Conservation (phyloP, 1,140 invertebrate species). For the Cepaea nemoralis region DNA sequence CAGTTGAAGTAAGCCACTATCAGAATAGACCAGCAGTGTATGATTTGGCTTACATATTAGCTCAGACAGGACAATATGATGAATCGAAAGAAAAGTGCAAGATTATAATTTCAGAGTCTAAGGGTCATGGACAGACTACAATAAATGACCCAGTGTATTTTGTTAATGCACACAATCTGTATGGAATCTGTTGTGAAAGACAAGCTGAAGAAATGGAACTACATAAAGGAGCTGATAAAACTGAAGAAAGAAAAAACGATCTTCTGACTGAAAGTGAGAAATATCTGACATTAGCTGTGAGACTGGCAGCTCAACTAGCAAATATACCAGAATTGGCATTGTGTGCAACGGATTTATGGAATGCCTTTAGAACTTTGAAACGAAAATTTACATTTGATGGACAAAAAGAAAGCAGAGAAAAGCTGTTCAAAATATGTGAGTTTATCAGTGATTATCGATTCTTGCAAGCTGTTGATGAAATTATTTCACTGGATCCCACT, state of each 20-base stretch:
- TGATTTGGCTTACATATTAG: neutral
- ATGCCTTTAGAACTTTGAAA: neutral
- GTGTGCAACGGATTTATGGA: neutral
- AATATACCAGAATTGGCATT: neutral
- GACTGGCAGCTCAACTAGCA: neutral
- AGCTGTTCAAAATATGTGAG: neutral
- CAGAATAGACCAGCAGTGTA: conserved; percentile 7
- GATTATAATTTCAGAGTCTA: neutral
- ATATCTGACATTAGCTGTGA: neutral
- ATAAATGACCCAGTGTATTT: neutral
- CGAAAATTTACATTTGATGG: neutral
- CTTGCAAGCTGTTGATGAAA: neutral
- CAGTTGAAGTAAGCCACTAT: neutral
- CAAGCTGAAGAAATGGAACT: neutral
- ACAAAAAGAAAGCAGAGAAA: neutral
- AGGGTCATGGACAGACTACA: neutral
- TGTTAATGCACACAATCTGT: neutral
- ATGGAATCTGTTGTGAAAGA: neutral
- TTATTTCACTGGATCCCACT: neutral
- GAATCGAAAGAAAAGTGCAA: neutral
- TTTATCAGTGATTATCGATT: neutral
- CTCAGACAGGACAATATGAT: neutral
- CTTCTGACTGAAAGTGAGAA: neutral
- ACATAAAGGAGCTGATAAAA: no score
- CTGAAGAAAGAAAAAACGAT: neutral